Evolutionary conservation across 2,888 invertebrate species (phyloP).

Genomic region (Acrobasis repandana): DNA sequence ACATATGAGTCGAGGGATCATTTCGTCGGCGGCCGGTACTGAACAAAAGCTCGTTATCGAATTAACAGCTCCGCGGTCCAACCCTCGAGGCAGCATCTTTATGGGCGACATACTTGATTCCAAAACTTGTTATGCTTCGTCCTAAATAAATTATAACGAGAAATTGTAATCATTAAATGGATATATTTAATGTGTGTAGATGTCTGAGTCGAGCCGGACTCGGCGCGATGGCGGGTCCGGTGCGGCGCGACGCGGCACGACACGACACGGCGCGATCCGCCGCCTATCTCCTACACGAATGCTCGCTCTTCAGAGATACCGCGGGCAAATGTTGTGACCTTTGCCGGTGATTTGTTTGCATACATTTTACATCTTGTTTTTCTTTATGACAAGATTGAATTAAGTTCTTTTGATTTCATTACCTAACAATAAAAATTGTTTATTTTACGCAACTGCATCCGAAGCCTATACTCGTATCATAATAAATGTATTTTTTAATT

Average conservation of each 20-base stretch:
- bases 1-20: constrained; percentile 70
- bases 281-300: constrained; percentile 75
- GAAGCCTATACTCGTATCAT: not conserved
- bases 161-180: constrained; percentile 81
- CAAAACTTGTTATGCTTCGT: constrained; percentile 82
- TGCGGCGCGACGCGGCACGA: constrained; percentile 38
- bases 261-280: constrained; percentile 31
- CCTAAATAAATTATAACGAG: constrained; percentile 83
- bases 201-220: constrained; percentile 42
- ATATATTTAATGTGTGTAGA: constrained; percentile 79
- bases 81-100: constrained; percentile 80
- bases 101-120: constrained; percentile 83
- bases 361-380: constrained; percentile 7
- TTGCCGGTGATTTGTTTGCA: constrained; percentile 34
- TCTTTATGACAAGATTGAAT: constrained; percentile 1
- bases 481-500: not conserved
- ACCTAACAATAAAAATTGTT: not conserved
- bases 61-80: constrained; percentile 73
- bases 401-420: not conserved
- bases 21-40: constrained; percentile 58
- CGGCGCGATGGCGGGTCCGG: constrained; percentile 34
- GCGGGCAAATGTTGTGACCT: constrained; percentile 66
- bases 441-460: not conserved
- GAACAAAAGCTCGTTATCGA: constrained; percentile 74
- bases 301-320: constrained; percentile 72